phyloP scores from a whole-genome alignment of 2,888 invertebrate genomes.

The Mythimna lalbum region DNA sequence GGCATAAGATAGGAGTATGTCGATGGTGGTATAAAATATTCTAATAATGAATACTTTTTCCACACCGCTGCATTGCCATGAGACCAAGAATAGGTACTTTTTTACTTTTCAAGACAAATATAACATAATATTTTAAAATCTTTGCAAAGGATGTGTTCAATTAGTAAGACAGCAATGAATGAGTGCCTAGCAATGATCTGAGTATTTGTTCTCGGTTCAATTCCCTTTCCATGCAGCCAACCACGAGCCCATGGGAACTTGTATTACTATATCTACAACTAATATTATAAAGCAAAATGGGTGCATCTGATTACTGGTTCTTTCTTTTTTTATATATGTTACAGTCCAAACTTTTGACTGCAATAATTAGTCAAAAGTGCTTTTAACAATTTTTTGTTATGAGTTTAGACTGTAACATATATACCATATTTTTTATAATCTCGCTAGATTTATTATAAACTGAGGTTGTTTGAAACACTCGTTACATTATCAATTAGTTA shows the following conservation, averaged over 20 bases:
- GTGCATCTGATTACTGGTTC: no score
- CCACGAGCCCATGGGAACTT: slow-evolving; percentile 42
- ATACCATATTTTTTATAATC: not conserved
- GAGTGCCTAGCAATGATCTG: slow-evolving; percentile 24
- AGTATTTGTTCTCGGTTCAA: slow-evolving; percentile 42
- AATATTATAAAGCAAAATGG: not conserved
- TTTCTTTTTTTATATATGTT: no score
- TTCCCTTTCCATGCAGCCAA: slow-evolving; percentile 27
- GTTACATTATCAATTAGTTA: not conserved
- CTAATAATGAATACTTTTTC: not conserved
- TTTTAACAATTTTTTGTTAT: no score
- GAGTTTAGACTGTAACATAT: no score
- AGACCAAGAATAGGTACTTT: not conserved
- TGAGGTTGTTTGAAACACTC: not conserved
- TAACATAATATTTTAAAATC: not conserved
- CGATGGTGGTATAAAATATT: not conserved
- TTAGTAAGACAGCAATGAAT: slow-evolving; percentile 18
- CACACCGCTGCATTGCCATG: not conserved
- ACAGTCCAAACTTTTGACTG: no score
- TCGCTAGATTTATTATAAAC: not conserved
- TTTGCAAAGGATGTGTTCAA: slow-evolving; percentile 19
- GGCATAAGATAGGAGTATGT: no score
- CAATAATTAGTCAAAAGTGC: no score
- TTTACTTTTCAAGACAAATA: not conserved
- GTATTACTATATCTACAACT: not conserved